Evolutionary conservation across 1,140 invertebrate genomes (phyloP).

Genomic region (Drosophila tropicalis): DNA sequence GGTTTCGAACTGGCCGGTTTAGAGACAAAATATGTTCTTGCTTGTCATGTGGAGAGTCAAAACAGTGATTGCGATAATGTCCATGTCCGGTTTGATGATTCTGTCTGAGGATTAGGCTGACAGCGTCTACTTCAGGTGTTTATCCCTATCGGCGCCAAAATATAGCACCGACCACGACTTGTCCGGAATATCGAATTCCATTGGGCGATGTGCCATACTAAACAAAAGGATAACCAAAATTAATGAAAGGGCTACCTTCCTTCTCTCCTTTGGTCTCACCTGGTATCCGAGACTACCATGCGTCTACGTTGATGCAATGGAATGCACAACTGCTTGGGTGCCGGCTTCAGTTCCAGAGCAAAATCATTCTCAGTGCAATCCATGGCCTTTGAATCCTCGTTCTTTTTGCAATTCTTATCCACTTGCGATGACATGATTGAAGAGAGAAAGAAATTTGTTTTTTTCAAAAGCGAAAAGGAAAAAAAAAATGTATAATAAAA

Average conservation of each 20-base stretch:
- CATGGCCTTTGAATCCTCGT: constrained; percentile 19
- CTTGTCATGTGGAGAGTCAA: neutral
- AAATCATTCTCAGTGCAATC: constrained; percentile 47
- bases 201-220: constrained; percentile 16
- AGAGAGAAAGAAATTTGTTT: neutral
- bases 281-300: constrained; percentile 50
- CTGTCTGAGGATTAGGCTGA: neutral
- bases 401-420: constrained; percentile 28
- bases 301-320: constrained; percentile 61
- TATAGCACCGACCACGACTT: constrained; percentile 79
- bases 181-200: constrained; percentile 57
- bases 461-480: neutral
- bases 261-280: constrained; percentile 26
- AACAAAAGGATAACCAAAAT: neutral
- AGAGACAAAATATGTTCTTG: neutral
- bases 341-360: constrained; percentile 57
- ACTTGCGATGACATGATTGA: constrained; percentile 47
- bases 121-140: constrained; percentile 31
- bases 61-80: neutral
- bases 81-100: neutral
- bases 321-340: constrained; percentile 70
- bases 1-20: neutral
- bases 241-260: neutral
- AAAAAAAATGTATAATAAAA: neutral
- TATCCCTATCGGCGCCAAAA: constrained; percentile 46